phyloP scores from a whole-genome alignment of 2,797 vertebrate genomes.

The Gymnodraco acuticeps region DNA sequence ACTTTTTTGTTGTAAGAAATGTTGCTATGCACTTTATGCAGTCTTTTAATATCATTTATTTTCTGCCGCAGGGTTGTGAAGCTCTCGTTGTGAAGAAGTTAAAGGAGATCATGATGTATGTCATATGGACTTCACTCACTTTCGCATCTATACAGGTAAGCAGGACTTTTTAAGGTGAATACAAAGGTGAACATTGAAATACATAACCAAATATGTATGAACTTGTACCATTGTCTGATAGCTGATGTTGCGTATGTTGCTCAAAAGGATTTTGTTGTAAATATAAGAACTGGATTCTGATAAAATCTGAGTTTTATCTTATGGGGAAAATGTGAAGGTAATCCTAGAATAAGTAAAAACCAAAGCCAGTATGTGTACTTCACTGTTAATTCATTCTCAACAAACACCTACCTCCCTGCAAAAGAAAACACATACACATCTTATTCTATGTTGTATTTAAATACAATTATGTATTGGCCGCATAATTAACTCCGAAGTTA shows the following conservation, averaged over 20 bases:
- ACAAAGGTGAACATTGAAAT: background rate
- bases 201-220: background rate
- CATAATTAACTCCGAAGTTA: slow-evolving; percentile 16
- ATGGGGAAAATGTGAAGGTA: background rate
- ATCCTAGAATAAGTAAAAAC: background rate
- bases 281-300: background rate
- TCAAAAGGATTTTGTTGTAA: background rate
- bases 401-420: background rate
- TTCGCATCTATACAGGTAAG: slow-evolving; percentile 97
- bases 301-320: background rate
- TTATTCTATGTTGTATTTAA: background rate
- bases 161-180: background rate
- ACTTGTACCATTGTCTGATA: background rate
- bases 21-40: background rate
- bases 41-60: background rate
- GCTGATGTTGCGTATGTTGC: background rate
- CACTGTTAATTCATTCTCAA: background rate
- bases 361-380: background rate
- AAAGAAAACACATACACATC: background rate
- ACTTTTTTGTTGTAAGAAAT: background rate
- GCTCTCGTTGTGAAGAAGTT: slow-evolving; percentile 96
- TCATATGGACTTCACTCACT: slow-evolving; percentile 95
- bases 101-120: slow-evolving; percentile 99
- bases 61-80: slow-evolving; percentile 88
- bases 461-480: background rate